These are phyloP conservation scores for Nesogale talazaci DNA, from an alignment of 2,113 vertebrate species.

Conservation along the genomic window DNA sequence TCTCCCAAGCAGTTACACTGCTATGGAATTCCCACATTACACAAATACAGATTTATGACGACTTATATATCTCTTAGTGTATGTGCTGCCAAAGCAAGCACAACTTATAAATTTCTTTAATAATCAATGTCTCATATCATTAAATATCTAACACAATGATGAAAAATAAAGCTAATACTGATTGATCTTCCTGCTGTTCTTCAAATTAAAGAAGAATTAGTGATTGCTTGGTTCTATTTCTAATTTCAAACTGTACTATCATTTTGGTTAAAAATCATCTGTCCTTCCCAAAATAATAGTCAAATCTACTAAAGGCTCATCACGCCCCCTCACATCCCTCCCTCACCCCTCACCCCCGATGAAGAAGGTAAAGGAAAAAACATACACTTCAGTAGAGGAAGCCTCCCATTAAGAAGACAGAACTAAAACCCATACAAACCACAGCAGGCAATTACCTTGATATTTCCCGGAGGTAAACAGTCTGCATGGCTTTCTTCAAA, in stretches of 20 bases:
- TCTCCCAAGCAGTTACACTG: conserved; percentile 3
- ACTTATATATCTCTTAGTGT: not conserved
- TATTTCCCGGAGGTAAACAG: conserved; percentile 96
- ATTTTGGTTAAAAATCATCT: conserved; percentile 25
- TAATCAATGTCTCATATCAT: conserved; percentile 21
- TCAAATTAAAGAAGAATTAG: conserved; percentile 1
- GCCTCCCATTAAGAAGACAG: not conserved
- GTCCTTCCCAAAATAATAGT: conserved; percentile 26
- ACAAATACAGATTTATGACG: not conserved
- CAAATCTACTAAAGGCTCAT: not conserved
- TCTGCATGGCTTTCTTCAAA: conserved; percentile 98
- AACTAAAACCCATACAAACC: conserved; percentile 38
- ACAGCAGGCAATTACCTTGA: conserved; percentile 89
- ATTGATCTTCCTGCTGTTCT: not conserved
- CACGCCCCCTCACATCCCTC: too few species aligned
- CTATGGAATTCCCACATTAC: conserved; percentile 9
- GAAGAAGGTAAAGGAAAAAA: conserved; percentile 17
- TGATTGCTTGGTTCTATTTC: not conserved
- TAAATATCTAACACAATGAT: conserved; percentile 36
- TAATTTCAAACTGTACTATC: not conserved
- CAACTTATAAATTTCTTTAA: not conserved
- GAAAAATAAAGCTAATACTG: not conserved
- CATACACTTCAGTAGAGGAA: not conserved
- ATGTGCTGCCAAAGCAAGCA: too few species aligned
- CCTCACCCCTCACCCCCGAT: not conserved